Evolutionary conservation across 1,140 invertebrate species (phyloP), one percentile per base, ranked within the genome.

Genomic region (Drosophila grimshawi): DNA sequence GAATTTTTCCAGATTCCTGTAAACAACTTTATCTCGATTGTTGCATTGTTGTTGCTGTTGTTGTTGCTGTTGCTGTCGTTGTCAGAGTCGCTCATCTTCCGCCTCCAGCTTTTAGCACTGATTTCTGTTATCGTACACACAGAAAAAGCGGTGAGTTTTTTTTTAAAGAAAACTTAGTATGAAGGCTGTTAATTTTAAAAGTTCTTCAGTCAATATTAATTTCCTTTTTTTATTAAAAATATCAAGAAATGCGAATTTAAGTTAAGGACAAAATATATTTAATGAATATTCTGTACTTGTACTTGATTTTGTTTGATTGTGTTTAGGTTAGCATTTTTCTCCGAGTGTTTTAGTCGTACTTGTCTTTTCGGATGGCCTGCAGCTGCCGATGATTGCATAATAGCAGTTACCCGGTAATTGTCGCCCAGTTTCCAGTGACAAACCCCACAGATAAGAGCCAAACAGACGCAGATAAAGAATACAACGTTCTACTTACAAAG

Each of bases 21-120:
- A 81, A 89, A 89, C 85, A 89, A 85, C 85, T 89, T 89, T 89
- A 89, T 89, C 85, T 85, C 79, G 45, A 60, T 43, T 39, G 33
- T 48, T 11, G n/a, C 46, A 41, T 56, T 27, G 30, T 33, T 41
- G 51, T 56, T 27, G 30, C 29, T 41, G 51, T 53, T 30, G 55
- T 46, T 72, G 37, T 65, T 48, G 7, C 11, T 29, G 7, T 61
- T 37, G 19, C 49, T 41, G 59, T 60, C 19, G 41, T 45, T 76
- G 64, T 76, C 61, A 55, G 55, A 49, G 51, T 41, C 39, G 57
- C 82, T 67, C 81, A 76, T 85, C 85, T 89, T 90, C 81, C 81
- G 83, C 72, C 63, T 76, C 43, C 35, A 72, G 74, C 71, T 53
- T 74, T 49, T 75, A 46, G 43, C 71, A 55, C 66, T 61, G 76